Base-by-base conservation (phyloP, 2,113 vertebrate species). In the Halcyon malimbica region DNA sequence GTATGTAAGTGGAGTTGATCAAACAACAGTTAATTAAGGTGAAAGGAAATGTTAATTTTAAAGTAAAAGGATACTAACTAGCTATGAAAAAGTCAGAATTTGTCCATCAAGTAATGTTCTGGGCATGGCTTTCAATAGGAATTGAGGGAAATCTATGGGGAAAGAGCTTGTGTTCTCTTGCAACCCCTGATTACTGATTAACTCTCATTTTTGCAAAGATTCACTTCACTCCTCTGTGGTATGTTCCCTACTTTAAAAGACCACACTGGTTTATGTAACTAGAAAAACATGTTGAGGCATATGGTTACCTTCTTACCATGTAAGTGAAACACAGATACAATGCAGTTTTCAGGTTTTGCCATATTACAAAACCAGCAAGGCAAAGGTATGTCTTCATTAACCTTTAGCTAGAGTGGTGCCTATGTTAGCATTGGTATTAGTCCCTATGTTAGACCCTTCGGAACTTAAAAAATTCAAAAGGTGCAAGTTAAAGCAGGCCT, bases 401-500 rank as follows among this genome's bases (percentile, higher is more conserved):
- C n/a, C n/a, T 82, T 79, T 28, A 69, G 44, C 31, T 59, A 28
- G 41, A 65, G 37, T 44, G 21, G 4, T 70, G 42, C 42, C 33
- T 89, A 0, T 46, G 46, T 39, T 54, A 83, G 18, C 9, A 0
- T 65, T 82, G 41, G 35, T n/a, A 51, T 68, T 89, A 57, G 44
- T 68, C 29, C 28, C 37, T 67, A 0, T 41, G 42, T 26, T 39
- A 68, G 51, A 37, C 73, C 33, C 63, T 73, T 79, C 94, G 62
- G n/a, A 89, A 89, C 26, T 84, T 51, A 23, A 73, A 73, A 83
- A 77, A 64, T 82, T 79, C 23, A 31, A 86, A 87, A 93, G 33
- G 10, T 93, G 29, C 93, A 87, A 83, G 94, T 94, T 89, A 96
- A 95, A 89, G 82, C 95, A 96, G 69, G 87, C 46, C 16, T 7